Evolutionary conservation across 2,888 invertebrate genomes (phyloP), one percentile per base, ranked within the genome.

Genomic region (Xylota sylvarum): DNA sequence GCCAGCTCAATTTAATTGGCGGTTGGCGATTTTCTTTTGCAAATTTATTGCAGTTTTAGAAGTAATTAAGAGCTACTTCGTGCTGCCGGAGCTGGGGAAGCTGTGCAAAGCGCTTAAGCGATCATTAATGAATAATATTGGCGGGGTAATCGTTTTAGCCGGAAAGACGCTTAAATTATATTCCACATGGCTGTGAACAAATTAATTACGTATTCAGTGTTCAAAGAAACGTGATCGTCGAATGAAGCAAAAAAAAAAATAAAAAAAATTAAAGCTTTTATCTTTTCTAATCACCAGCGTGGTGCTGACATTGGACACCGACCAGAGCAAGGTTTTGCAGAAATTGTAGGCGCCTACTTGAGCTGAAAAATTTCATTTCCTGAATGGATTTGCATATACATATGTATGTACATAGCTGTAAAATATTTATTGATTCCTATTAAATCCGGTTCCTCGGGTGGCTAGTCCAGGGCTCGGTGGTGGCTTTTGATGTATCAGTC

Each of bases 21-120:
- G 27, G 40, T 17, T 30, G 19, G 62, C 37, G 62, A 14, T n/a
- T 40, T 35, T 50, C 9, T 17, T 48, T 64, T 30, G 14, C 9
- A 46, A 64, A 32, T 64, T 65, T n/a, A 50, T 65, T 50, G 65
- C 48, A 23, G 10, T 65, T 50, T n/a, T 32, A 65, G 48, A 6
- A n/a, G 48, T 35, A 48, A 50, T 65, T 27, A 62, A 62, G 23
- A 40, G 58, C 17, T 17, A 19, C 55, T 56, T 58, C 17, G 35
- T 60, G 9, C n/a, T 9, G 5, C 6, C 19, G 40, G 6, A 14
- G 9, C 43, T 43, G 43, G 27, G 27, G 14, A 9, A 9, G 23
- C 17, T 60, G 40, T 19, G 35, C 35, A n/a, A 60, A 60, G 37
- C 40, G 35, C 12, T 23, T 12, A 40, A 37, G 6, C 1, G 23